Percentiles rank a stretch among this genome's conserved stretches.
Conservation (phyloP, 2,113 vertebrate genomes). For the Machaerirhynchus nigripectus region DNA sequence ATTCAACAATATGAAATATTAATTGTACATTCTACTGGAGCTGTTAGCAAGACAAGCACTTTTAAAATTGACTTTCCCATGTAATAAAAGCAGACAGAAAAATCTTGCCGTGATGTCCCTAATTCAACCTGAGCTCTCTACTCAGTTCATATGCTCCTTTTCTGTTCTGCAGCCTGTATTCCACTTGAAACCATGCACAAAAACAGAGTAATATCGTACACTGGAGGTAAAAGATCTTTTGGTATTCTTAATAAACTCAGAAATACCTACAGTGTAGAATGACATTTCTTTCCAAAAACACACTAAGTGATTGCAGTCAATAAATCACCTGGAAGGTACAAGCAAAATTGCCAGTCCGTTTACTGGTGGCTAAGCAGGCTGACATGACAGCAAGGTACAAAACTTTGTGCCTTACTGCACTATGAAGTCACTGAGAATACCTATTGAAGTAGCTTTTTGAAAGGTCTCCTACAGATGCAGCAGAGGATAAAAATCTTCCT, state of each 20-base stretch:
- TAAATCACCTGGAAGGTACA: not conserved
- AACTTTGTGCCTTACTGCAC: not conserved
- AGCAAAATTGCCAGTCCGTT: not conserved
- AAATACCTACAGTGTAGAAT: not conserved
- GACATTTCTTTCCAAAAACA: not conserved
- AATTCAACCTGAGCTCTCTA: not conserved
- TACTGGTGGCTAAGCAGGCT: not conserved
- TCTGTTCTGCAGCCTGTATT: not conserved
- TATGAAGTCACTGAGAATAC: not conserved
- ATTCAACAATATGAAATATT: not conserved
- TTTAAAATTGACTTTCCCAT: not conserved
- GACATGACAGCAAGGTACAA: not conserved
- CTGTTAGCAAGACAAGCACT: not conserved
- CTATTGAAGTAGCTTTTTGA: not conserved
- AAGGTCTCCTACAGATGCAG: not conserved
- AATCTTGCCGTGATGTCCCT: not conserved
- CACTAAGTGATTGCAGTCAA: not conserved
- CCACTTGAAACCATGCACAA: not conserved
- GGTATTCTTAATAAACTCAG: not conserved
- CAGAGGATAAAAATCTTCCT: not conserved
- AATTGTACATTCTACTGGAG: not conserved
- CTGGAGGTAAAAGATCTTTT: not conserved
- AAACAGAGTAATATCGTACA: not conserved
- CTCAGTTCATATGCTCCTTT: not conserved
- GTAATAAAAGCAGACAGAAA: not conserved